Conservation (phyloP, 2,888 invertebrate species). For the Megalurothrips usitatus region DNA sequence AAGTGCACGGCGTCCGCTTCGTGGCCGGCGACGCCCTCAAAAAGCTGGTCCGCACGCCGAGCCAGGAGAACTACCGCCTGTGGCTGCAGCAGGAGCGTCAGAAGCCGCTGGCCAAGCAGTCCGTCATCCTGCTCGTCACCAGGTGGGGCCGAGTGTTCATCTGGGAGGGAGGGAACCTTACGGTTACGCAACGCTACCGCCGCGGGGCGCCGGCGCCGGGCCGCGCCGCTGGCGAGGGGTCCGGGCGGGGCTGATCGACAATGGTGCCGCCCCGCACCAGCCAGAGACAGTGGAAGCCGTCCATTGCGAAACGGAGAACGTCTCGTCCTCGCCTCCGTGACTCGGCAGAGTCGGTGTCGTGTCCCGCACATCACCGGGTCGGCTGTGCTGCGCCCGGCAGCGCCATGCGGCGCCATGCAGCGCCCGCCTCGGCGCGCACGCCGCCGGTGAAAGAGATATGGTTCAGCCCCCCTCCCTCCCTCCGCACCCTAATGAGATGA, state of each 20-base stretch:
- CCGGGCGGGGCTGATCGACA: too few species aligned
- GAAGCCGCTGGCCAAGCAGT: slow-evolving; percentile 69
- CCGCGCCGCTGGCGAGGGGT: too few species aligned
- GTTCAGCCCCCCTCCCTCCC: too few species aligned
- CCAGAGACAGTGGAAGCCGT: too few species aligned
- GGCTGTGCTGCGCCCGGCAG: not conserved
- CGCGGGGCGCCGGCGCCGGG: too few species aligned
- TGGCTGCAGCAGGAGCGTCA: slow-evolving; percentile 75
- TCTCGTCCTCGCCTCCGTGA: not conserved
- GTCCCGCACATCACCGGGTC: too few species aligned
- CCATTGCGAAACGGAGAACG: not conserved
- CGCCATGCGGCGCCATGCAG: not conserved
- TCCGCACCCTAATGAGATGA: too few species aligned
- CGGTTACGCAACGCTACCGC: too few species aligned
- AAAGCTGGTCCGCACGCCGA: slow-evolving; percentile 68
- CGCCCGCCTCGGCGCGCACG: not conserved
- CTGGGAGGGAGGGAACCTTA: too few species aligned
- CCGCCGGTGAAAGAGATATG: too few species aligned
- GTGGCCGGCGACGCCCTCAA: slow-evolving; percentile 71
- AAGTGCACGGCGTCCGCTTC: slow-evolving; percentile 66
- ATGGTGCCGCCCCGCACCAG: not conserved
- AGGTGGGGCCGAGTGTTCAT: slow-evolving; percentile 55
- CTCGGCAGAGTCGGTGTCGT: too few species aligned
- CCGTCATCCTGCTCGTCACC: slow-evolving; percentile 75
- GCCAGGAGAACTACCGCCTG: slow-evolving; percentile 69